Conservation (phyloP, 2,797 vertebrate genomes). For the Vespertilio murinus region DNA sequence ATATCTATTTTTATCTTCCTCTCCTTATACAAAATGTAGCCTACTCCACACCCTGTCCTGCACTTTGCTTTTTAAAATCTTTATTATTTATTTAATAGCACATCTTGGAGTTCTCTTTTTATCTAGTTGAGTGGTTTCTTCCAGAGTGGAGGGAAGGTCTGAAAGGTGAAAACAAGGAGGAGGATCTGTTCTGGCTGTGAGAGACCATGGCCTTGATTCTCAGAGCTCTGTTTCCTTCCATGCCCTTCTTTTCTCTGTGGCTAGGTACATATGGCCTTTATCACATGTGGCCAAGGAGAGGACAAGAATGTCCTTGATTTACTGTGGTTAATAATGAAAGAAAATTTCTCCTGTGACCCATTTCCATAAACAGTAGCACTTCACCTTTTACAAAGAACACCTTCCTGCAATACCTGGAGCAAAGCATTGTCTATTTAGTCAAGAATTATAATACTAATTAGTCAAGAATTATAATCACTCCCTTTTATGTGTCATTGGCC, state of each 20-base stretch:
- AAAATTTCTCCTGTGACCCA: neutral
- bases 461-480: neutral
- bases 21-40: slow-evolving; percentile 25
- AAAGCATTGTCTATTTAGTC: neutral
- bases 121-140: neutral
- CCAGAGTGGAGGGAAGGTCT: neutral
- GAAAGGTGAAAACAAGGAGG: neutral
- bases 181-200: neutral
- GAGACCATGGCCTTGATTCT: neutral
- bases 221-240: slow-evolving; percentile 53
- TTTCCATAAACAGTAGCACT: neutral
- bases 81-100: neutral
- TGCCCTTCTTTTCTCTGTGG: slow-evolving; percentile 63
- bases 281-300: neutral
- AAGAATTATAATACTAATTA: neutral
- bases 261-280: neutral
- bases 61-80: neutral
- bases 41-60: neutral
- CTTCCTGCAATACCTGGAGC: neutral
- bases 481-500: neutral
- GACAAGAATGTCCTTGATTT: slow-evolving; percentile 44
- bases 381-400: neutral
- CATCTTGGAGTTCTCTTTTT: neutral
- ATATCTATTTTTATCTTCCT: slow-evolving; percentile 41
- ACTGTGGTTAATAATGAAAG: slow-evolving; percentile 36